Evolutionary conservation across 2,888 invertebrate species (phyloP), one percentile per base, ranked within the genome.

Genomic region (Pediacus dermestoides): DNA sequence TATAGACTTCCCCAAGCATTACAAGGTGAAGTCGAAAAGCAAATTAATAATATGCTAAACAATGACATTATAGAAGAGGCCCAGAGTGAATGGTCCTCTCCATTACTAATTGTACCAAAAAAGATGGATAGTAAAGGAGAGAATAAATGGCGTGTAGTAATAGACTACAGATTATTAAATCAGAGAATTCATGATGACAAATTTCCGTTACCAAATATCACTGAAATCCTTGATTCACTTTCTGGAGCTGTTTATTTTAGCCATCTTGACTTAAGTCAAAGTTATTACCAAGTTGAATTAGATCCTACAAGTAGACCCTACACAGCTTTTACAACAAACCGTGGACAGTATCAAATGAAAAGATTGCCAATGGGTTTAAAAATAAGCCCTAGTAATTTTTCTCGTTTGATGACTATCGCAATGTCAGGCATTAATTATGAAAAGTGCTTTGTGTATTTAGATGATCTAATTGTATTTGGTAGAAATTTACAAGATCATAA

Each of bases 11-110:
- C 25, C 4, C 25, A 25, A 25, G 25, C 25, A 4, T 10, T 4
- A 25, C 6, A 25, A n/a, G 8, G 10, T n/a, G 25, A 25, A 25
- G 10, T 25, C 10, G 9, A 25, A 4, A 25, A 25, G 4, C 8
- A 7, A 25, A 25, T 25, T 6, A 11, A 25, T n/a, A 11, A 25
- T 25, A 25, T 25, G 25, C 10, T 25, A 25, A 4, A n/a, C 4
- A 25, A 25, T 10, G 25, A 25, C 9, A 25, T 25, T 25, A 25
- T 25, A 4, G 25, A 25, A n/a, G 25, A 25, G 25, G 25, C 25
- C 10, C 25, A 25, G 10, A 25, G 9, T 11, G 25, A 10, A 25
- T 25, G 4, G 4, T 25, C 25, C 4, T 25, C 25, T 4, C 25
- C 25, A 4, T 25, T 25, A 11, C 11, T 25, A 6, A 25, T 25